These are phyloP conservation scores for Hyles lineata DNA, from an alignment of 2,888 invertebrate genomes.

Conservation along the genomic window DNA sequence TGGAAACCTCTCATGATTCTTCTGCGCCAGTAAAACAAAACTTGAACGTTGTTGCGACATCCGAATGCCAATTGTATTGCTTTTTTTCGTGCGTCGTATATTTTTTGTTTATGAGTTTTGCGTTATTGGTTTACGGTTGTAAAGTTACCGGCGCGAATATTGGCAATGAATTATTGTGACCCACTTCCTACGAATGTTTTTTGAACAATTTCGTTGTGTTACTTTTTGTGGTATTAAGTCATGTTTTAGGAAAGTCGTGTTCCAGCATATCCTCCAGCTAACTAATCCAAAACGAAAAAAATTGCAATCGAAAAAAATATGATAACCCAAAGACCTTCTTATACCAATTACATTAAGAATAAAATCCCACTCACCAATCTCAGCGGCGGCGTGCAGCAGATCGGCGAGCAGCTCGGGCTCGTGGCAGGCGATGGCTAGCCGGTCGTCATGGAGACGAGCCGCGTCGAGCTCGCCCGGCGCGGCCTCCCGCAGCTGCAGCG, in stretches of 20 bases:
- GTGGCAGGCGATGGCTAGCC: constrained; percentile 90
- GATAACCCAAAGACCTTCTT: background rate
- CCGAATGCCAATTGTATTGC: constrained; percentile 72
- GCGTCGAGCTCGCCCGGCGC: constrained; percentile 78
- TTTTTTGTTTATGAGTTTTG: constrained; percentile 44
- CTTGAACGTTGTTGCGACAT: constrained; percentile 61
- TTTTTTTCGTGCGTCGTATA: constrained; percentile 39
- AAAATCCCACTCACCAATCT: constrained; percentile 64
- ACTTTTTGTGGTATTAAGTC: background rate
- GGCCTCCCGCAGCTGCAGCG: constrained; percentile 86
- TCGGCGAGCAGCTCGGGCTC: constrained; percentile 91
- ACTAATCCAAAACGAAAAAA: too few species aligned
- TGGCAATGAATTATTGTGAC: constrained; percentile 21
- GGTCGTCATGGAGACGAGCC: constrained; percentile 83
- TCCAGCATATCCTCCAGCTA: too few species aligned
- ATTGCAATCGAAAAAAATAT: background rate
- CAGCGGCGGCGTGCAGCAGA: constrained; percentile 88
- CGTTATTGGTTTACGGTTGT: constrained; percentile 38
- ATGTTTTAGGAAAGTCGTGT: background rate
- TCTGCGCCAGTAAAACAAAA: constrained; percentile 68
- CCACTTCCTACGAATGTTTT: constrained; percentile 1
- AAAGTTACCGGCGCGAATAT: constrained; percentile 22
- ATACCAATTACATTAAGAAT: background rate
- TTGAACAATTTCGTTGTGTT: background rate
- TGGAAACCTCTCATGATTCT: constrained; percentile 70